Evolutionary conservation across 2,113 vertebrate genomes (phyloP), one percentile per base, ranked within the genome.

Genomic region (Catagonus wagneri): DNA sequence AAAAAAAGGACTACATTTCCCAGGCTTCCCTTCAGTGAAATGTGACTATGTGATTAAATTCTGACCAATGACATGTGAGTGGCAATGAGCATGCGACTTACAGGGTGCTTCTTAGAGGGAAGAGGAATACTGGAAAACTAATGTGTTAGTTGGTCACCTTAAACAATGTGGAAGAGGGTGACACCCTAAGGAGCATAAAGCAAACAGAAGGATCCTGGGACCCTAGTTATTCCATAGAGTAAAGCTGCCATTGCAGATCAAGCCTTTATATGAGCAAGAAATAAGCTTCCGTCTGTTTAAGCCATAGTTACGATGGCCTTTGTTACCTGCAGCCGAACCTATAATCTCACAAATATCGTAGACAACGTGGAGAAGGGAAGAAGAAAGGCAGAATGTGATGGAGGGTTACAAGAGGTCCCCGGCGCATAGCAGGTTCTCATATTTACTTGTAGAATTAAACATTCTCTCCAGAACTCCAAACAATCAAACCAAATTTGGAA

Each of bases 1-100:
- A 68, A 90, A 76, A 83, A 68, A 90, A 76, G 79, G 25, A 58
- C 94, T 95, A 90, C 20, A 92, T 93, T 94, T 96, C 90, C 93
- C 94, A 97, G 65, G 13, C 5, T 89, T 66, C 76, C 66, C 16
- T 96, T 97, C 7, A 20, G 56, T 20, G 56, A 83, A 1, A 2
- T 29, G 7, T 61, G 5, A 27, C 13, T 83, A 85, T 22, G 34
- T 83, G 54, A 86, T 83, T 90, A 65, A 36, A 44, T 79, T 96
- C 83, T 36, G 12, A 92, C 71, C 69, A 94, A 60, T 34, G 29
- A 50, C 32, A 83, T 58, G 9, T 63, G 54, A 71, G 22, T 32
- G 15, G 39, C 87, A 66, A 9, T 71, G 0, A 88, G 20, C 61
- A 8, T 25, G 20, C 22, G 60, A 90, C 68, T 84, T 92, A 7